Evolutionary conservation across 2,797 vertebrate genomes (phyloP), one percentile per base, ranked within the genome.

Genomic region (Salarias fasciatus): DNA sequence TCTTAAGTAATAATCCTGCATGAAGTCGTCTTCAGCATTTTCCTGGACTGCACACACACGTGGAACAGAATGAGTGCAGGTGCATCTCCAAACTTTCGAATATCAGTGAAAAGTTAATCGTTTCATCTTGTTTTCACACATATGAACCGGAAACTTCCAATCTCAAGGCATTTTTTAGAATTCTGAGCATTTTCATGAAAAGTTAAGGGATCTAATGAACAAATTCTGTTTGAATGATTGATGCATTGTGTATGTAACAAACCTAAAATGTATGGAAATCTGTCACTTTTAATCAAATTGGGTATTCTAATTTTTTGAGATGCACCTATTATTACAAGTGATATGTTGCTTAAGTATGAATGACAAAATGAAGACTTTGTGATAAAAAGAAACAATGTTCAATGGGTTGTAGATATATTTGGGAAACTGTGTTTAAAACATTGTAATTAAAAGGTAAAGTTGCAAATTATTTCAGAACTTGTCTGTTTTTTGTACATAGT

Each of bases 381-480:
- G n/a, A n/a, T n/a, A n/a, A n/a, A 11, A 29, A 7, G 28, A 1
- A 3, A 53, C 56, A 53, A 31, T 7, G 9, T 53, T 65, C n/a
- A 53, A 56, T 1, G 9, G 47, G 46, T 53, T 88, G 83, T 89
- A 88, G 78, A 87, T 87, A 81, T 40, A 11, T 49, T 42, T 44
- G 63, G 71, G 5, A 45, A 6, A 37, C 30, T 62, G 63, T 62
- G 63, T 75, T 78, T 46, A 24, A 69, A 76, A 58, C 2, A 49
- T 41, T 13, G 24, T 37, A 49, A 78, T 74, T 60, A 48, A 75
- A 70, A 65, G 75, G 56, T 43, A 43, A 71, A 56, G 46, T 53
- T 42, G 2, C 2, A 63, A 49, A 69, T 73, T 60, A 54, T 75
- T 73, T 72, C 33, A 42, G 46, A 44, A 14, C 33, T 2, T 13